Evolutionary conservation across 2,113 vertebrate species (phyloP).

Genomic region (Ancistrus triradiatus): DNA sequence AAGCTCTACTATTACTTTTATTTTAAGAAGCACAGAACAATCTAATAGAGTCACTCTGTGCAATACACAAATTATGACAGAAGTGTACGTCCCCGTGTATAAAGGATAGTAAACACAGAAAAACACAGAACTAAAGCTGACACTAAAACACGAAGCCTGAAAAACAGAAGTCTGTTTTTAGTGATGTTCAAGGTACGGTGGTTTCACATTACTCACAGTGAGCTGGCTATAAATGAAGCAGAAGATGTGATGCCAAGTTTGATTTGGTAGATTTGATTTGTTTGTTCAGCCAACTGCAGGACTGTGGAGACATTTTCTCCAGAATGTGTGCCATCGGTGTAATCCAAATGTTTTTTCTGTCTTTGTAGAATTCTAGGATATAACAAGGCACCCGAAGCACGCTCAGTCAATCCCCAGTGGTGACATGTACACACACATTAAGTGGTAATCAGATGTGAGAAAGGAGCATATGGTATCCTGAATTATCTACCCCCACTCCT

Average conservation of each 20-base stretch:
- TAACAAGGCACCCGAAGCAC: neutral
- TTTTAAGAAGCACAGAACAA: too few relatives aligned
- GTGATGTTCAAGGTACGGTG: neutral
- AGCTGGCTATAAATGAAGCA: neutral
- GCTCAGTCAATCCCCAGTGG: neutral
- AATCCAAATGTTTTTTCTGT: neutral
- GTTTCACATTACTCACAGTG: neutral
- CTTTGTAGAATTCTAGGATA: neutral
- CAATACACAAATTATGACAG: too few relatives aligned
- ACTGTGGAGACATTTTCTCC: neutral
- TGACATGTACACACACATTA: conserved; percentile 32
- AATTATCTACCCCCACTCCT: conserved; percentile 25
- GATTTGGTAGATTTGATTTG: conserved; percentile 4
- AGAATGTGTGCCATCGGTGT: neutral
- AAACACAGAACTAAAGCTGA: too few relatives aligned
- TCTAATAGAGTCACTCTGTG: too few relatives aligned
- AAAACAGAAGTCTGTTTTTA: too few relatives aligned
- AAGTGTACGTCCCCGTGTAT: too few relatives aligned
- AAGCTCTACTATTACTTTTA: too few relatives aligned
- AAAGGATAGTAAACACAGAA: too few relatives aligned
- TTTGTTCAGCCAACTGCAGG: neutral
- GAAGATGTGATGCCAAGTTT: neutral
- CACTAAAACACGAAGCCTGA: too few relatives aligned
- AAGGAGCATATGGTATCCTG: conserved; percentile 51
- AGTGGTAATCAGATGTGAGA: conserved; percentile 45